phyloP scores from a whole-genome alignment of 2,888 invertebrate genomes.

The Phanerotoma sp. region DNA sequence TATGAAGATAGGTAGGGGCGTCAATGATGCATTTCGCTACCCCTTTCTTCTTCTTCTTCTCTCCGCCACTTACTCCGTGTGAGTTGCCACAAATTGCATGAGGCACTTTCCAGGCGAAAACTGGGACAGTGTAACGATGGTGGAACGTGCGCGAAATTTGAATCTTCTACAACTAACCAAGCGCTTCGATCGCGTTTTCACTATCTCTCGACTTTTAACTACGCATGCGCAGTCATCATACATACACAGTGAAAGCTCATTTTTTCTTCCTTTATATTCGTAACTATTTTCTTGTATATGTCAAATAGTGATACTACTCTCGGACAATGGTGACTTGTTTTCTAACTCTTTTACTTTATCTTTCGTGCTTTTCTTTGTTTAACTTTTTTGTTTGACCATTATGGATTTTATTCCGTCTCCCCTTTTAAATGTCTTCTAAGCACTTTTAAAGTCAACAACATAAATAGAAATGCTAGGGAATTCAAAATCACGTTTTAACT shows the following conservation, averaged over 20 bases:
- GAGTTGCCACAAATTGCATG: slow-evolving; percentile 31
- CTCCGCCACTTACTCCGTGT: slow-evolving; percentile 17
- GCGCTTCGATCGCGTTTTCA: slow-evolving; percentile 18
- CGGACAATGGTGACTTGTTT: too few species aligned
- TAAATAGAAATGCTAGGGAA: background rate
- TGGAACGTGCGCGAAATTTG: slow-evolving; percentile 34
- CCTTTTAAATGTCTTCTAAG: background rate
- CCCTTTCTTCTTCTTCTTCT: slow-evolving; percentile 2
- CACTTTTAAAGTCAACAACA: background rate
- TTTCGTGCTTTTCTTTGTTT: background rate
- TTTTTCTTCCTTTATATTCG: too few species aligned
- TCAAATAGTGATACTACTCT: background rate
- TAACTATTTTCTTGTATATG: too few species aligned
- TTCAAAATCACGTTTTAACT: background rate
- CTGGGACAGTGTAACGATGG: slow-evolving; percentile 30
- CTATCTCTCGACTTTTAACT: background rate
- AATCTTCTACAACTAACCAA: slow-evolving; percentile 27
- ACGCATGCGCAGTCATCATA: background rate
- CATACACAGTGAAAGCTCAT: too few species aligned
- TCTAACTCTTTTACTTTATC: background rate
- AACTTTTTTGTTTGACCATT: too few species aligned
- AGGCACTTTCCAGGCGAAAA: slow-evolving; percentile 34
- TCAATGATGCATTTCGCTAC: slow-evolving; percentile 27
- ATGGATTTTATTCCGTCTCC: background rate
- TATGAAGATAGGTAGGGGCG: slow-evolving; percentile 7